Percentiles rank a stretch among this genome's conserved stretches.
phyloP scores from a whole-genome alignment of 1,140 invertebrate species.

The Homalodisca vitripennis region DNA sequence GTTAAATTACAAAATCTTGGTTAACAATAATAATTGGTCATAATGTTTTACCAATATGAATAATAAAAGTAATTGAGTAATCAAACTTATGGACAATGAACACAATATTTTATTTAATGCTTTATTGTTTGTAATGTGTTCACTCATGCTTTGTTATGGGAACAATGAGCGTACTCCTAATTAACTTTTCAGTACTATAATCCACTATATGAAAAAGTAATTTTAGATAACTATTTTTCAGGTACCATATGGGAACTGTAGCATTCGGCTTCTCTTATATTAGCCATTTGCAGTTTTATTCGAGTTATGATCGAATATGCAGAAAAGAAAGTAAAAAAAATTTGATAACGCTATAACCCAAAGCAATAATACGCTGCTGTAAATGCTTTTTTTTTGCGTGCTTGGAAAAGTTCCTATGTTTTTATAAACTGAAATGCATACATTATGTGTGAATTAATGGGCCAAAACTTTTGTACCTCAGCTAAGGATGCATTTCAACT shows the following conservation, averaged over 20 bases:
- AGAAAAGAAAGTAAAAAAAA: slow-evolving; percentile 77
- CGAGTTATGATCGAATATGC: slow-evolving; percentile 82
- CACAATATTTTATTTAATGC: slow-evolving; percentile 7
- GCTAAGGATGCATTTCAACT: slow-evolving; percentile 88
- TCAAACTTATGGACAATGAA: too few relatives aligned
- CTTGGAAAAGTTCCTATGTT: slow-evolving; percentile 84
- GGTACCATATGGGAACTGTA: slow-evolving; percentile 90
- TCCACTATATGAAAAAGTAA: too few relatives aligned
- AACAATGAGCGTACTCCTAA: too few relatives aligned
- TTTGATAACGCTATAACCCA: slow-evolving; percentile 72
- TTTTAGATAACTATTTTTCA: slow-evolving; percentile 48
- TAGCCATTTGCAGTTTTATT: slow-evolving; percentile 87
- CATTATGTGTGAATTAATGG: slow-evolving; percentile 95
- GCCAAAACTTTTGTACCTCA: slow-evolving; percentile 87
- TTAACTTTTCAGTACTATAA: too few relatives aligned
- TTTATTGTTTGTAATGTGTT: slow-evolving; percentile 12
- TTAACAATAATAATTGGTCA: too few relatives aligned
- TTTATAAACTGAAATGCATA: slow-evolving; percentile 91
- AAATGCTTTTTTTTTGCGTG: slow-evolving; percentile 92
- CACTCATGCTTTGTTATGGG: too few relatives aligned
- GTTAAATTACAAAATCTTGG: too few relatives aligned
- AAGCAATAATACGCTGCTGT: slow-evolving; percentile 74
- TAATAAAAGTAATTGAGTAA: too few relatives aligned
- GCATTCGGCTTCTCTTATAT: slow-evolving; percentile 92
- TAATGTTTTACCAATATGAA: too few relatives aligned